Base-by-base conservation (phyloP, 2,113 vertebrate genomes). In the Xenopus tropicalis region DNA sequence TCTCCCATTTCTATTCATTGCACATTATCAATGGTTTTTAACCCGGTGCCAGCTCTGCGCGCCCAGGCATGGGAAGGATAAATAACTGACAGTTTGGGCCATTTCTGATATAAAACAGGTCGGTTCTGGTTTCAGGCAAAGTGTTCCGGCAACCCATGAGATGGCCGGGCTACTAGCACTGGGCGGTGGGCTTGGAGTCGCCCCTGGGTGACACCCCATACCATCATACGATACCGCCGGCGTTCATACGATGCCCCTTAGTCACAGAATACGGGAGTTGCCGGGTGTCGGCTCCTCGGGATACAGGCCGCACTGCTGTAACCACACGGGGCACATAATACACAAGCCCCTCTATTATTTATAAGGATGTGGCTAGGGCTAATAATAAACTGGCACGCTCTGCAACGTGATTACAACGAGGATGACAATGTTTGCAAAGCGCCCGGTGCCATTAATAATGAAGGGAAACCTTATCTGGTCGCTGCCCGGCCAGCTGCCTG, bases 391-490 rank as follows among this genome's bases (percentile, higher is more conserved):
- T 81, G 52, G 46, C 46, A 48, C 46, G 71, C 14, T 48, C 3
- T n/a, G 82, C 76, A 83, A 89, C 91, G 90, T 62, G 88, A 89
- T 71, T 75, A 85, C 81, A 80, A 80, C 58, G 79, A 83, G 83
- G 81, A 71, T 29, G 74, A 84, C 48, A 24, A 70, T 65, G 76
- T 74, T 75, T 61, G 71, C 59, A 66, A 61, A 78, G 77, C 72
- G 69, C 80, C 71, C 78, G 1, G 69, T 74, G 74, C 77, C 85
- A 89, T 93, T 82, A 94, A 93, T 91, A 92, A 93, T 90, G 86
- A 77, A 93, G 74, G 64, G 64, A 66, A 14, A 72, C 70, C 83
- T 86, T 85, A 87, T 92, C 87, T 78, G 79, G 78, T 71, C 52
- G n/a, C 61, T 1, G 1, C 74, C 66, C 72, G 74, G 78, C 71